Conservation (phyloP, 2,113 vertebrate species). For the Coracopsis vasa region DNA sequence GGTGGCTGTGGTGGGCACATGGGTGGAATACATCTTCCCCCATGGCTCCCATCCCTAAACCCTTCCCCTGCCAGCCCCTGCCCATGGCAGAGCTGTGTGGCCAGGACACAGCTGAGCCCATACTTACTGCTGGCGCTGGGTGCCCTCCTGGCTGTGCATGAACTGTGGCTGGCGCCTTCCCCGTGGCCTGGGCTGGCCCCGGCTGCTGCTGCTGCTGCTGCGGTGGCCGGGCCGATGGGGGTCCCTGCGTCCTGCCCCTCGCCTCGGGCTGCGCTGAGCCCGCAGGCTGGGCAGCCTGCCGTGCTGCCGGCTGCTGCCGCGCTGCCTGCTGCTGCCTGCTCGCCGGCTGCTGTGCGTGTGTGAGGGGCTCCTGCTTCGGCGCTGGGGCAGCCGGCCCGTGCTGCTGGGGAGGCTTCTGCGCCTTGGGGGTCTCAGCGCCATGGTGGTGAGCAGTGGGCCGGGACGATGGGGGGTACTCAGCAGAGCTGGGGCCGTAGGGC, state of each 20-base stretch:
- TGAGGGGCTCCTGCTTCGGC: conserved; percentile 71
- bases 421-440: conserved; percentile 80
- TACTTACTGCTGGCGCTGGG: conserved; percentile 76
- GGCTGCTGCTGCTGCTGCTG: conserved; percentile 71
- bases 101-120: neutral
- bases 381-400: conserved; percentile 72
- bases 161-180: conserved; percentile 61
- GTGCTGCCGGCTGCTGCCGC: conserved; percentile 69
- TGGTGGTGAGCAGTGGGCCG: conserved; percentile 80
- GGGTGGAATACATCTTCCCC: neutral
- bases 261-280: neutral
- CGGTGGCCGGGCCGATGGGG: conserved; percentile 57
- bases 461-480: conserved; percentile 79
- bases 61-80: neutral
- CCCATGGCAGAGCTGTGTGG: neutral
- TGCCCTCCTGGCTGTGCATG: conserved; percentile 68
- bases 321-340: conserved; percentile 66
- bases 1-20: rapidly evolving
- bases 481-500: conserved; percentile 77
- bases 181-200: conserved; percentile 4
- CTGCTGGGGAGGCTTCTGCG: conserved; percentile 78
- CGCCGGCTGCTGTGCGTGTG: conserved; percentile 66
- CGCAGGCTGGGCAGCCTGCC: conserved; percentile 15
- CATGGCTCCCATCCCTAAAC: neutral
- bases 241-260: conserved; percentile 38